Evolutionary conservation across 2,888 invertebrate species (phyloP).

Genomic region (Hylaea fasciaria): DNA sequence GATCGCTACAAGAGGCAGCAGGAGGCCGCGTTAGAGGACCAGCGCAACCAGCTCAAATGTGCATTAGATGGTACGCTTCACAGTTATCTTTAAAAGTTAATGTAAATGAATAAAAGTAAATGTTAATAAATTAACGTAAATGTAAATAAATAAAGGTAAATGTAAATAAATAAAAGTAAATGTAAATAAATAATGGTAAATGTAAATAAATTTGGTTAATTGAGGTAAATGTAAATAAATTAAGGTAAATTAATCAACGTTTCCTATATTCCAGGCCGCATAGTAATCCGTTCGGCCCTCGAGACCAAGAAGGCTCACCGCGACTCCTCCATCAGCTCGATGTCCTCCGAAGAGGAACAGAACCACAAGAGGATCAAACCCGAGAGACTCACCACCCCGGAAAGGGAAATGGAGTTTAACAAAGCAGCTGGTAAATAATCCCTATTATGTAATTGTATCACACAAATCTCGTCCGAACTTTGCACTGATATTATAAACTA

Average conservation of each 20-base stretch:
- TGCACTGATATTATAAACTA: no score
- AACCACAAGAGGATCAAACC: conserved; percentile 61
- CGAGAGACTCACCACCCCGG: conserved; percentile 66
- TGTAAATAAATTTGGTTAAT: no score
- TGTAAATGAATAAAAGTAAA: no score
- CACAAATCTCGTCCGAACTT: no score
- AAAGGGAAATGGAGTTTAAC: conserved; percentile 68
- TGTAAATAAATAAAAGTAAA: no score
- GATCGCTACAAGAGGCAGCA: conserved; percentile 74
- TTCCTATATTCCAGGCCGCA: conserved; percentile 65
- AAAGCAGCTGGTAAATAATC: conserved; percentile 59
- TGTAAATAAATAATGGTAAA: no score
- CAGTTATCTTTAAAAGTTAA: no score
- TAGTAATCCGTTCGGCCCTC: conserved; percentile 75
- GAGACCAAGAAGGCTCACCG: conserved; percentile 73
- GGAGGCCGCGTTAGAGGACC: conserved; percentile 79
- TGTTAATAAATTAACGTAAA: no score
- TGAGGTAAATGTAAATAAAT: no score
- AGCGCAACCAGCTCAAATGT: conserved; percentile 79
- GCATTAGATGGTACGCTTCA: conserved; percentile 78
- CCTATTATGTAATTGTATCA: neutral
- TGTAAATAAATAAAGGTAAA: no score
- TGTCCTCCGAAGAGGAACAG: conserved; percentile 61
- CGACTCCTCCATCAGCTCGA: conserved; percentile 67
- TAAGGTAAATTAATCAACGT: no score